Conservation (phyloP, 2,113 vertebrate species). For the Pachypanchax playfairii region DNA sequence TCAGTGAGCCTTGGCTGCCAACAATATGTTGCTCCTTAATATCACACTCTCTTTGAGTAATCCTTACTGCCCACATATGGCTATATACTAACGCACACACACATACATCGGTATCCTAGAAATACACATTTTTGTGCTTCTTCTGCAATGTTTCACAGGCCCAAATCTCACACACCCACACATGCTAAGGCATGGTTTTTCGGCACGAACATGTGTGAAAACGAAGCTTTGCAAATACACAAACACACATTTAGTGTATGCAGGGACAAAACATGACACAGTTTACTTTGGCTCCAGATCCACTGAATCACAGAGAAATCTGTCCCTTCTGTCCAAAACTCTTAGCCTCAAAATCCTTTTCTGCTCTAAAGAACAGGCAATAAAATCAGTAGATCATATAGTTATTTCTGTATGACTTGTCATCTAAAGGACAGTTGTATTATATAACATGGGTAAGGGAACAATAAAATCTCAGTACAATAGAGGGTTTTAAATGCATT, state of each 20-base stretch:
- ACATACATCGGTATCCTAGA: constrained; percentile 16
- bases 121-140: constrained; percentile 29
- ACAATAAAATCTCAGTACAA: too few relatives aligned
- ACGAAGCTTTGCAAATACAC: constrained; percentile 14
- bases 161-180: constrained; percentile 28
- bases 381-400: constrained; percentile 16
- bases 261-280: constrained; percentile 44
- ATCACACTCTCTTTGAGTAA: constrained; percentile 54
- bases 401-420: constrained; percentile 11
- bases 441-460: not conserved
- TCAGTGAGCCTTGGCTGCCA: constrained; percentile 46
- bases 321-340: constrained; percentile 59
- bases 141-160: constrained; percentile 38
- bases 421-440: constrained; percentile 11
- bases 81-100: constrained; percentile 17
- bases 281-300: constrained; percentile 59
- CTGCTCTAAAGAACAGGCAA: constrained; percentile 28
- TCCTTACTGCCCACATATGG: constrained; percentile 54
- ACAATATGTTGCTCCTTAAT: constrained; percentile 63
- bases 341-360: constrained; percentile 49
- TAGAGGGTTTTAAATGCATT: too few relatives aligned
- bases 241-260: constrained; percentile 1
- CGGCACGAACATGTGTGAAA: constrained; percentile 21
- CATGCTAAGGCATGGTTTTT: not conserved
- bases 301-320: constrained; percentile 58